Percentiles rank a stretch among this genome's conserved stretches.
Evolutionary conservation across 2,113 vertebrate species (phyloP).

Genomic region (Anseranas semipalmata): DNA sequence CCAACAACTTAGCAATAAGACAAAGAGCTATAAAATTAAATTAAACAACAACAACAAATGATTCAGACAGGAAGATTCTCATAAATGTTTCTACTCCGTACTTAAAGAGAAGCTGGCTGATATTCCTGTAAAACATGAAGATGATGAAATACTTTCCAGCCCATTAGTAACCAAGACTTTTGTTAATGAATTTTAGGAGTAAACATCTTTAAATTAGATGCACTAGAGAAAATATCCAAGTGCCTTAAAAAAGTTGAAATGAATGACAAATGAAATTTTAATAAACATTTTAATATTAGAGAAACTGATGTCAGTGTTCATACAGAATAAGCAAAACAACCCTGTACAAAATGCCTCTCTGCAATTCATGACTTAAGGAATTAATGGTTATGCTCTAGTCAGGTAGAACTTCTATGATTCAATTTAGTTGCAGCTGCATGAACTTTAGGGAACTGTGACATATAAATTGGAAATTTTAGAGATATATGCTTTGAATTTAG

Average conservation of each 20-base stretch:
- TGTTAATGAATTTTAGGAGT: background rate
- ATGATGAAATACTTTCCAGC: conserved; percentile 11
- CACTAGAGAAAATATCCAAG: background rate
- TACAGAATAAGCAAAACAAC: background rate
- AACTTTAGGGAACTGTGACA: background rate
- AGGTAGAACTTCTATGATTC: background rate
- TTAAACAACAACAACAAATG: background rate
- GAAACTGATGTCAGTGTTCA: background rate
- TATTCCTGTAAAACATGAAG: background rate
- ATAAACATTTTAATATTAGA: conserved; percentile 5
- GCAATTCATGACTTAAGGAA: background rate
- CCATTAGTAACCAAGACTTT: conserved; percentile 30
- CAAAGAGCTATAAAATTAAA: background rate
- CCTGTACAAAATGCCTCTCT: background rate
- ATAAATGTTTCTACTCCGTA: background rate
- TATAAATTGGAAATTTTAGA: background rate
- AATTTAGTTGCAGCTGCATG: background rate
- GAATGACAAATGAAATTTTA: conserved; percentile 24
- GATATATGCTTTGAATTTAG: background rate
- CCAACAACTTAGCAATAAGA: accelerated
- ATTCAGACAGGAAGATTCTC: background rate
- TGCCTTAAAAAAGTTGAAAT: background rate
- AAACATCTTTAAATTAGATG: conserved; percentile 38
- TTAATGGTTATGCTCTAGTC: background rate
- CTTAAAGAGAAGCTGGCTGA: background rate